Conservation (phyloP, 2,888 invertebrate genomes). For the Lasioglossum marginatum region DNA sequence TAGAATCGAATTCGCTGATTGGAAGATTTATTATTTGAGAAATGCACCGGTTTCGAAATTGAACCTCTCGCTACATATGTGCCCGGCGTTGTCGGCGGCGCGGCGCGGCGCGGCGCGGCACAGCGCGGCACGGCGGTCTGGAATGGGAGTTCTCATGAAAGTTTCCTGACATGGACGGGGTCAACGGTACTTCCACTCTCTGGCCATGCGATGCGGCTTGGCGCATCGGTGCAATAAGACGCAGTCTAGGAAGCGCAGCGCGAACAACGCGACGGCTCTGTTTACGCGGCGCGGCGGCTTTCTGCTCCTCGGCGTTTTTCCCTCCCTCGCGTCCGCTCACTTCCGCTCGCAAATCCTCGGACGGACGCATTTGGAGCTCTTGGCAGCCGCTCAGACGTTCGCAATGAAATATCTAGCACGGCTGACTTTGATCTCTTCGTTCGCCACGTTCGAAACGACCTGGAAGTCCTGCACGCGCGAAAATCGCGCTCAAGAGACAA, state of each 20-base stretch:
- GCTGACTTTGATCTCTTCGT: conserved; percentile 75
- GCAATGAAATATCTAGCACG: conserved; percentile 77
- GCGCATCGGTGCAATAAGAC: background rate
- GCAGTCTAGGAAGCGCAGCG: conserved; percentile 37
- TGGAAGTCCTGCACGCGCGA: conserved; percentile 47
- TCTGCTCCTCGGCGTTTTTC: conserved; percentile 17
- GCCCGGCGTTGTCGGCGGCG: background rate
- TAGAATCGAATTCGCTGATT: too few species aligned
- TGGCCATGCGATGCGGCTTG: background rate
- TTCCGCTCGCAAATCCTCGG: conserved; percentile 73
- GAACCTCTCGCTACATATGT: background rate
- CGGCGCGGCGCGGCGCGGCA: too few species aligned
- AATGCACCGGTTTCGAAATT: background rate
- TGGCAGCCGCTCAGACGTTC: conserved; percentile 74
- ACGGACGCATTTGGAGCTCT: conserved; percentile 68
- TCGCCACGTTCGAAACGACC: conserved; percentile 56
- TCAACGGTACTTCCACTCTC: conserved; percentile 3
- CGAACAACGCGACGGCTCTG: conserved; percentile 28
- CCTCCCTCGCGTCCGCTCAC: conserved; percentile 47
- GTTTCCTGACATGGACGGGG: background rate
- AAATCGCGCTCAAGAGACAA: conserved; percentile 12
- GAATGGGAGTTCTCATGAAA: background rate
- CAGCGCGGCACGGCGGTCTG: background rate
- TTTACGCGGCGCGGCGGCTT: conserved; percentile 42
- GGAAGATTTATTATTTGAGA: background rate